Evolutionary conservation across 1,140 invertebrate genomes (phyloP), one percentile per base, ranked within the genome.

Genomic region (Psix sp.): DNA sequence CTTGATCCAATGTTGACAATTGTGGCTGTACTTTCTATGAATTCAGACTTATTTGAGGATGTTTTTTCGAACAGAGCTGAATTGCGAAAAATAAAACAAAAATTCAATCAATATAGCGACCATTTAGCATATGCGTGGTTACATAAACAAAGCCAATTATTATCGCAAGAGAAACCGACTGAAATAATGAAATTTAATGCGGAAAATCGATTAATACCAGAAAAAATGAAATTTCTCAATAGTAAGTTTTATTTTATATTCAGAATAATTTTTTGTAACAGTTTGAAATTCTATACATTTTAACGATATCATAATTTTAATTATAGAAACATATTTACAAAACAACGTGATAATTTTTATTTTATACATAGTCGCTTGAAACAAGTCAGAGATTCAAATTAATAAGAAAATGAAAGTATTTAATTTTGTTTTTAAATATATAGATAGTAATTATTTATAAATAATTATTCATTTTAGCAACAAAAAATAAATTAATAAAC

Each of bases 111-210:
- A 2, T 81, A 79, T 0, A 91, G 90, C 9, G 91, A 92, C 76
- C 89, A 91, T 71, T 56, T 87, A 1, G 85, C 89, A 1, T 20
- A 89, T 0, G 81, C 85, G 24, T 87, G 87, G 84, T 74, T 91
- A 9, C 87, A 84, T 45, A 66, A 84, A 10, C 78, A 89, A 39
- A 90, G 87, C 81, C 80, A 84, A n/a, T 26, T 51, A 6, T 5
- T 11, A 21, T 48, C 0, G 59, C 82, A 10, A 29, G 52, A 10
- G 5, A 78, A 82, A 1, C 67, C 74, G 38, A 17, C 35, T 0
- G 65, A 48, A 0, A 67, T 76, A 2, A 77, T 82, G 17, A 17
- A 56, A 0, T 89, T 86, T 82, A 88, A 86, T 54, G 72, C 78
- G 1, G 63, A 79, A 15, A 77, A 80, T 29, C 78, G 77, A 3